Base-by-base conservation (phyloP, 2,113 vertebrate species). In the Chauna torquata region DNA sequence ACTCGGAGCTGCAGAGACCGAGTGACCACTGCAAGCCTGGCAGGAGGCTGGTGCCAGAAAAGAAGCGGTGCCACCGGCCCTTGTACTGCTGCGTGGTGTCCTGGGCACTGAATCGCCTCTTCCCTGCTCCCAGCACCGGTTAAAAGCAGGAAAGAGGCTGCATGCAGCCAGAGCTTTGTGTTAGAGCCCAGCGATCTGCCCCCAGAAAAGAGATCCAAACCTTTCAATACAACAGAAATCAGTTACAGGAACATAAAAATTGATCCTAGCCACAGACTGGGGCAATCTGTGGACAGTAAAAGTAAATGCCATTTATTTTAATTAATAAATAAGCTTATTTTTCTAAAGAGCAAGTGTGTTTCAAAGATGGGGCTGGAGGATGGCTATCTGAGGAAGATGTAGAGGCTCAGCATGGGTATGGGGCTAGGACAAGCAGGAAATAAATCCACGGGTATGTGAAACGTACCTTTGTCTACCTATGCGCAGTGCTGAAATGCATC, bases 1-100 rank as follows among this genome's bases (percentile, higher is more conserved):
- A 55, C 45, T 57, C 62, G 4, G 66, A 89, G 89, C 89, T 95
- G 93, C 91, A 78, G 74, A 84, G 84, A 89, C 88, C 78, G 66
- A 94, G 50, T 85, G 75, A 94, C 82, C 91, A 65, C 86, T 91
- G 74, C 80, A 95, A 92, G 78, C 82, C 68, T 70, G 80, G 82
- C 0, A 0, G 93, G 84, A 91, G 94, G 78, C 92, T 0, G 1
- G 38, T 94, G 95, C 77, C 95, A 95, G 84, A 54, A 87, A 80
- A 90, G 45, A 93, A 86, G 89, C 55, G 88, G 82, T 80, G 80
- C 71, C 76, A 79, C 3, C 7, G 82, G 76, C 70, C 78, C 55
- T 89, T 85, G 84, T 19, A 2, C 24, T 77, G 62, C 75, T 9
- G 25, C 69, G 58, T 16, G 0, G 82, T 47, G 87, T 95, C 93